A percentile compares a stretch with the other conserved stretches of the same genome.
These are phyloP conservation scores for Brachymystax lenok DNA, from an alignment of 2,797 vertebrate species.

Conservation along the genomic window DNA sequence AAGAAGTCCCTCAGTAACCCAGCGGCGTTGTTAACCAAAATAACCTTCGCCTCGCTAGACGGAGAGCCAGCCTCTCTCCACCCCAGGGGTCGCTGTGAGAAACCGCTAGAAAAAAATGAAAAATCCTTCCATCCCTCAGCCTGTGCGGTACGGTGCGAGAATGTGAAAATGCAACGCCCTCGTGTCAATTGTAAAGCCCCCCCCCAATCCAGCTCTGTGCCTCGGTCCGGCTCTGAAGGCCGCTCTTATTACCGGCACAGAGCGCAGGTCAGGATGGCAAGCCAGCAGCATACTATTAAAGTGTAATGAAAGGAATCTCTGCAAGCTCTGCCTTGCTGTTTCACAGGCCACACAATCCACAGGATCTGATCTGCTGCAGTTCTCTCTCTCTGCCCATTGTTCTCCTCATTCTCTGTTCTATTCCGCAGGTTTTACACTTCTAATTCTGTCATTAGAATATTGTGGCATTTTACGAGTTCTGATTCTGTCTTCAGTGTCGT, in stretches of 20 bases:
- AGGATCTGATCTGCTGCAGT: neutral
- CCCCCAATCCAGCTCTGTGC: constrained; percentile 65
- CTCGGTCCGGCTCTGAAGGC: constrained; percentile 74
- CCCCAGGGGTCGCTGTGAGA: constrained; percentile 56
- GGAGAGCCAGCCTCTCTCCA: constrained; percentile 42
- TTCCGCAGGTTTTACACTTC: constrained; percentile 21
- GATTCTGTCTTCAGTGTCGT: too few relatives aligned
- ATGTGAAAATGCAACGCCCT: constrained; percentile 67
- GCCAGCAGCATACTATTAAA: constrained; percentile 79
- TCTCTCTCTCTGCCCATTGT: constrained; percentile 57
- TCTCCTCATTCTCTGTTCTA: constrained; percentile 39
- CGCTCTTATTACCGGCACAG: constrained; percentile 78
- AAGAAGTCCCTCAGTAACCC: constrained; percentile 49
- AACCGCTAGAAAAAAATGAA: constrained; percentile 39
- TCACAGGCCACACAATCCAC: constrained; percentile 56
- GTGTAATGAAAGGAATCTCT: constrained; percentile 79
- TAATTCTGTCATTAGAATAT: too few relatives aligned
- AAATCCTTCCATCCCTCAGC: constrained; percentile 37
- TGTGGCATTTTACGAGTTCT: neutral
- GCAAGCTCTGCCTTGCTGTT: constrained; percentile 70
- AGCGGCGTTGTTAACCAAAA: constrained; percentile 61
- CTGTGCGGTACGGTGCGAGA: constrained; percentile 29
- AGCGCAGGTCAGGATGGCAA: constrained; percentile 76
- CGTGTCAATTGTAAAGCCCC: constrained; percentile 75
- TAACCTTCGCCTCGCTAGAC: constrained; percentile 56